Evolutionary conservation across 2,888 invertebrate species (phyloP).

Genomic region (Pteria penguin): DNA sequence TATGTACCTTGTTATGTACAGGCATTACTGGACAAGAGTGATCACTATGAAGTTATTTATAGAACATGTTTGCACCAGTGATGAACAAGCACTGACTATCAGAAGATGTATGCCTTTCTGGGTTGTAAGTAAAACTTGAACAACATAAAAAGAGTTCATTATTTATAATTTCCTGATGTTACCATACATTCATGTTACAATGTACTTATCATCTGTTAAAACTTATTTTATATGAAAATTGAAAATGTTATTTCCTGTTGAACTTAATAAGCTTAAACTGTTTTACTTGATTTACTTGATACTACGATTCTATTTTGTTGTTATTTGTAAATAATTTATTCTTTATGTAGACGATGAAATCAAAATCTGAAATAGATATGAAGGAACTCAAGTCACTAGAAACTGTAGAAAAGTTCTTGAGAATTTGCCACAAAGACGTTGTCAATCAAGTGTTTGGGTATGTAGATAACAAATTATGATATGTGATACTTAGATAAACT

Average conservation of each 20-base stretch:
- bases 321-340: too few relatives aligned
- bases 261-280: too few relatives aligned
- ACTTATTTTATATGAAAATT: too few relatives aligned
- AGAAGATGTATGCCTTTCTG: constrained; percentile 64
- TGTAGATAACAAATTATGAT: constrained; percentile 28
- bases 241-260: too few relatives aligned
- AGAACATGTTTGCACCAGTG: constrained; percentile 64
- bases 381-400: constrained; percentile 57
- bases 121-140: constrained; percentile 65
- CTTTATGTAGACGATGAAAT: too few relatives aligned
- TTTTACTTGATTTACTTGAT: too few relatives aligned
- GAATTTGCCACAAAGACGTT: constrained; percentile 60
- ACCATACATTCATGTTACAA: too few relatives aligned
- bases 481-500: constrained; percentile 62
- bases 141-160: too few relatives aligned
- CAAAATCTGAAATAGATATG: constrained; percentile 60
- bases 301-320: too few relatives aligned
- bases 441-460: constrained; percentile 38
- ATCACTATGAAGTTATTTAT: constrained; percentile 68
- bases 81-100: constrained; percentile 47
- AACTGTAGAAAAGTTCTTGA: constrained; percentile 66
- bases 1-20: constrained; percentile 39
- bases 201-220: too few relatives aligned
- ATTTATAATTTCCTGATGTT: too few relatives aligned
- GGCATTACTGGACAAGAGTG: constrained; percentile 66